These are phyloP conservation scores for Notarius lentiginosus DNA, from an alignment of 2,113 vertebrate species.

Conservation along the genomic window DNA sequence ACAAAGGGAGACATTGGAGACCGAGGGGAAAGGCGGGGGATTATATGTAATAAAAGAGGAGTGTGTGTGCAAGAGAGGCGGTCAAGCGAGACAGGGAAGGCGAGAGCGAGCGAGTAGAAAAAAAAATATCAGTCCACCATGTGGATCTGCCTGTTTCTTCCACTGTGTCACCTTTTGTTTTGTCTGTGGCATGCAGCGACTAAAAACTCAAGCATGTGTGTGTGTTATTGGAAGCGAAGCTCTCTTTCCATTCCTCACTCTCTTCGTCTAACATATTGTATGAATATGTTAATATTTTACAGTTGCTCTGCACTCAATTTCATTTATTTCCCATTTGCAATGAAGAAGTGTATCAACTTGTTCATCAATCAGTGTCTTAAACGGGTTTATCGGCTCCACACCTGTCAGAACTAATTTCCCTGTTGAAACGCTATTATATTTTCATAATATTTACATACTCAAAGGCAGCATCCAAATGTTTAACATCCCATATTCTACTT, in stretches of 20 bases:
- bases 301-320: not conserved
- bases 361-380: constrained; percentile 18
- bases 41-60: constrained; percentile 31
- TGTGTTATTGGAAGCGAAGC: not conserved
- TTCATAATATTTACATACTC: not conserved
- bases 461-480: not conserved
- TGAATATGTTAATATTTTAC: constrained; percentile 5
- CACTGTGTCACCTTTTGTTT: constrained; percentile 36
- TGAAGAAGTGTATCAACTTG: constrained; percentile 5
- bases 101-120: not conserved
- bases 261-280: not conserved
- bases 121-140: constrained; percentile 6
- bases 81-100: constrained; percentile 7
- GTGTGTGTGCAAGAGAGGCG: not conserved
- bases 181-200: constrained; percentile 14
- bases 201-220: constrained; percentile 18
- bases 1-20: constrained; percentile 32
- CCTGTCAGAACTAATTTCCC: not conserved
- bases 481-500: not conserved
- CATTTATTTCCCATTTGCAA: not conserved
- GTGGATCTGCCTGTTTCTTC: constrained; percentile 5
- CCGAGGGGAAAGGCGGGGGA: not conserved
- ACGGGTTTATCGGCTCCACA: not conserved
- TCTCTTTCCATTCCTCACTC: not conserved
- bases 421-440: not conserved